Percentiles rank a stretch among this genome's conserved stretches.
These are phyloP conservation scores for Eulemur coronatus DNA, from an alignment of 2,797 vertebrate species.

Conservation along the genomic window DNA sequence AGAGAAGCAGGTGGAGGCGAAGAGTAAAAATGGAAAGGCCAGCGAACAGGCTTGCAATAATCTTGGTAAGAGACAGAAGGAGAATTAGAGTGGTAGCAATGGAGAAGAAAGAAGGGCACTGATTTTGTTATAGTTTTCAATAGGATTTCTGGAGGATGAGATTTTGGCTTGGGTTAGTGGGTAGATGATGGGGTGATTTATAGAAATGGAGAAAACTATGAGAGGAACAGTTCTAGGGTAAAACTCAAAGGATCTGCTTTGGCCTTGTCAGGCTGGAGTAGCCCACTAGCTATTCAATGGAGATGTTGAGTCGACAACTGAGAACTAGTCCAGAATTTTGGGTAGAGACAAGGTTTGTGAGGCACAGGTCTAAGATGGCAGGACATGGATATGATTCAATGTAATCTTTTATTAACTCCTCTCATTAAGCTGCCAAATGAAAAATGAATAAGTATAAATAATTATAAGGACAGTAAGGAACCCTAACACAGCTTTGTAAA, in stretches of 20 bases:
- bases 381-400: neutral
- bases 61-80: neutral
- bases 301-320: neutral
- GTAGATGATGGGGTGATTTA: neutral
- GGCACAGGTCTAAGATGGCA: neutral
- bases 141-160: neutral
- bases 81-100: too few species aligned
- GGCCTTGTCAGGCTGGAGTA: neutral
- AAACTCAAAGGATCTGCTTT: neutral
- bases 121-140: neutral
- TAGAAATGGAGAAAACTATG: neutral
- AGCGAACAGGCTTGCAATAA: neutral
- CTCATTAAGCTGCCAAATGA: neutral
- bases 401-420: neutral
- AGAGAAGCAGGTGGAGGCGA: neutral
- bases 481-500: neutral
- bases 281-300: neutral
- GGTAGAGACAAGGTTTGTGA: neutral
- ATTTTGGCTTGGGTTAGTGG: neutral
- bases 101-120: neutral
- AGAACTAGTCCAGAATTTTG: neutral
- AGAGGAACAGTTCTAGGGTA: neutral
- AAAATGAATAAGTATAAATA: neutral
- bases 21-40: neutral
- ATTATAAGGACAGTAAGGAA: neutral